These are phyloP conservation scores for Sylvilagus bachmani DNA, from an alignment of 2,113 vertebrate genomes.

Conservation along the genomic window DNA sequence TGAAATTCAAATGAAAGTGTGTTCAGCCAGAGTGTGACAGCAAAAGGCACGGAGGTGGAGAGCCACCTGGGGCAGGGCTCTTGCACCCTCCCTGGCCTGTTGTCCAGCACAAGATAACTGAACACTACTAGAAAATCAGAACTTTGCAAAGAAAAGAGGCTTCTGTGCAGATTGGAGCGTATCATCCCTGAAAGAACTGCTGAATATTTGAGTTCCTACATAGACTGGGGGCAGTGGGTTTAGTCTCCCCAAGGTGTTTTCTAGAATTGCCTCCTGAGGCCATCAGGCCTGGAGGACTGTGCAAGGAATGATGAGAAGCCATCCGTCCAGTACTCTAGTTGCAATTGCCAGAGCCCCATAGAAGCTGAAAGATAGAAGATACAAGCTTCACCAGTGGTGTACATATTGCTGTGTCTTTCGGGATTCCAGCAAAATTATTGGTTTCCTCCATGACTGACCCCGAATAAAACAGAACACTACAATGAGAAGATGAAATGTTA, in stretches of 20 bases:
- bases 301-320: background rate
- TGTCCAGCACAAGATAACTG: background rate
- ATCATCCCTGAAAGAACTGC: background rate
- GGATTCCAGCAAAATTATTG: background rate
- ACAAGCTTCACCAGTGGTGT: background rate
- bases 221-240: background rate
- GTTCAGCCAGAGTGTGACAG: background rate
- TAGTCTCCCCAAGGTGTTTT: background rate
- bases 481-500: background rate
- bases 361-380: background rate
- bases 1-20: background rate
- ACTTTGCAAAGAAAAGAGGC: background rate
- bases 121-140: background rate
- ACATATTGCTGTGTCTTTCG: too few relatives aligned
- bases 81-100: background rate
- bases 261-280: background rate
- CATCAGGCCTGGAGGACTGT: background rate
- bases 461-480: background rate
- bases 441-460: background rate
- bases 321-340: background rate
- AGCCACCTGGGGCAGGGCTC: background rate
- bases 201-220: background rate
- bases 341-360: background rate
- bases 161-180: background rate
- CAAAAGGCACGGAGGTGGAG: rapidly evolving